These are phyloP conservation scores for Thamnophis sirtalis DNA, from an alignment of 2,113 vertebrate genomes.

Conservation along the genomic window DNA sequence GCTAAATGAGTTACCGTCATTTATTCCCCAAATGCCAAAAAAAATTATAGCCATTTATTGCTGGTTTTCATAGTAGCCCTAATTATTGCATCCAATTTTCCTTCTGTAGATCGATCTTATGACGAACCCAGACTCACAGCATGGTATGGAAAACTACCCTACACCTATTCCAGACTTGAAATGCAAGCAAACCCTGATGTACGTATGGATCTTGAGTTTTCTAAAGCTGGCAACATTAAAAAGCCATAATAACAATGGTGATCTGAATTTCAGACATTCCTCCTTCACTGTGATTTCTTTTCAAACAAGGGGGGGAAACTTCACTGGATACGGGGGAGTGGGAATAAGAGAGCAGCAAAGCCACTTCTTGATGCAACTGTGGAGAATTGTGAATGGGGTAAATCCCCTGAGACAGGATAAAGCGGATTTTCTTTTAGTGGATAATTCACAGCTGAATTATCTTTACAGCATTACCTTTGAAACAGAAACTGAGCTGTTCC, in stretches of 20 bases:
- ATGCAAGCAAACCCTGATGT: slow-evolving; percentile 88
- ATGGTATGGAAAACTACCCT: slow-evolving; percentile 92
- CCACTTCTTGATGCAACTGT: background rate
- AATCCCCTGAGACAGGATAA: background rate
- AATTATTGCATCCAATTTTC: slow-evolving; percentile 25
- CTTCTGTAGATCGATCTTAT: slow-evolving; percentile 77
- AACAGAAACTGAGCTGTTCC: background rate
- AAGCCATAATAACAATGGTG: background rate
- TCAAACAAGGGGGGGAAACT: background rate
- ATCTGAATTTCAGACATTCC: background rate
- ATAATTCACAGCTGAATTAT: background rate
- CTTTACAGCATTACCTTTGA: background rate
- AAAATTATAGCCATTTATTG: background rate
- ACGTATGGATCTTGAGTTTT: slow-evolving; percentile 37
- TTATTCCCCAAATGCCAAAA: background rate
- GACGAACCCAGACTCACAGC: slow-evolving; percentile 89
- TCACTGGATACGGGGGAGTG: background rate
- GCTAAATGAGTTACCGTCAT: background rate
- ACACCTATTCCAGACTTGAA: slow-evolving; percentile 86
- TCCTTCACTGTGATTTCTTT: background rate
- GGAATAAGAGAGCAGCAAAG: background rate
- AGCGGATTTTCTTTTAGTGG: background rate
- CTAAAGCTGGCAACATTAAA: background rate
- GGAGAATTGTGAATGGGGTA: background rate
- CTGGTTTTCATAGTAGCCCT: background rate